phyloP scores from a whole-genome alignment of 2,888 invertebrate genomes.

The Aphrophora alni region DNA sequence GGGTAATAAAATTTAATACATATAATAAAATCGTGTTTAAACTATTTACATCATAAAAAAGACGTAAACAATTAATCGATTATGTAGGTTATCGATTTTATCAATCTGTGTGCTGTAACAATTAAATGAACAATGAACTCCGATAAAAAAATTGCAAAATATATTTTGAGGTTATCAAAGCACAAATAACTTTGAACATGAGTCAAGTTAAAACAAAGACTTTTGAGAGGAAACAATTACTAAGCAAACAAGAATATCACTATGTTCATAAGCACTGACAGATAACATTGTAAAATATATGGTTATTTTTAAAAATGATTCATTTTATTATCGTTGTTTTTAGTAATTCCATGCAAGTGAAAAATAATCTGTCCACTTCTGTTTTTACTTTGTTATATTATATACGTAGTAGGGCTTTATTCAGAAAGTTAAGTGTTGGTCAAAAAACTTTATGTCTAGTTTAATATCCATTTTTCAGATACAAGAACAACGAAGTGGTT shows the following conservation, averaged over 20 bases:
- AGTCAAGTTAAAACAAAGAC: not conserved
- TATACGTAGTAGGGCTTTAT: no score
- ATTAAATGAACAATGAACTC: not conserved
- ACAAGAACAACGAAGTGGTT: no score
- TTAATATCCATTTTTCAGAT: no score
- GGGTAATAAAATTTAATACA: no score
- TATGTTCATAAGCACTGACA: not conserved
- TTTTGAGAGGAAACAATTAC: not conserved
- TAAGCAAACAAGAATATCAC: not conserved
- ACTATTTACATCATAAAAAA: no score
- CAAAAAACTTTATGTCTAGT: no score
- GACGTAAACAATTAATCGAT: no score
- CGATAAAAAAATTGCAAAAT: not conserved
- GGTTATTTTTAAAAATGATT: not conserved
- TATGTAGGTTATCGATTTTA: not conserved
- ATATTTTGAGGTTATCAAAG: not conserved
- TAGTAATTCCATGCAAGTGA: no score
- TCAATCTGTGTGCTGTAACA: not conserved
- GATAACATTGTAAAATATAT: not conserved
- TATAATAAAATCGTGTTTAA: no score
- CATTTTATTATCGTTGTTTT: not conserved
- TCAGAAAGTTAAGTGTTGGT: no score
- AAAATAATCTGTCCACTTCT: no score
- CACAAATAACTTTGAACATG: not conserved
- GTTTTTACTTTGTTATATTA: no score